Conservation (phyloP, 1,140 invertebrate genomes). For the Ostrea denselamellosa region DNA sequence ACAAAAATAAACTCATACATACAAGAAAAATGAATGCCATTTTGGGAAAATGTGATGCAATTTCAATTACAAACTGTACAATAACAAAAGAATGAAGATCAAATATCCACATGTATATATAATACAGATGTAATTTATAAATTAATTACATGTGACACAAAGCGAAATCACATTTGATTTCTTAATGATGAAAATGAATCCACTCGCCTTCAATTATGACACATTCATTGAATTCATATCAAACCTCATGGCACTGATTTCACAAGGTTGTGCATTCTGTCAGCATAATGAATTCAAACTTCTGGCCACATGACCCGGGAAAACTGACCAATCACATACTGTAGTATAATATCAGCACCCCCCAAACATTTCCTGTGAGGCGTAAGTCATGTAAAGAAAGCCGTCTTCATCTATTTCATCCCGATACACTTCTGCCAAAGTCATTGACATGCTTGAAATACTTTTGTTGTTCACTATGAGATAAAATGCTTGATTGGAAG, state of each 20-base stretch:
- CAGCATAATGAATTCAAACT: background rate
- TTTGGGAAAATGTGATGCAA: background rate
- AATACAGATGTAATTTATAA: background rate
- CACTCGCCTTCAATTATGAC: background rate
- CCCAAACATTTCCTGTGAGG: constrained; percentile 92
- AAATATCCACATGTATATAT: background rate
- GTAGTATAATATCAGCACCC: background rate
- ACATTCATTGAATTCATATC: background rate
- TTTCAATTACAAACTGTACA: background rate
- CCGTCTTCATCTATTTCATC: constrained; percentile 88
- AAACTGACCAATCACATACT: constrained; percentile 1
- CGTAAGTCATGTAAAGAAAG: constrained; percentile 92
- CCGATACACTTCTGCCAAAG: constrained; percentile 88
- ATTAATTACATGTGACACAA: background rate
- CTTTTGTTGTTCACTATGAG: constrained; percentile 90
- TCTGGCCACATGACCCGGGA: background rate
- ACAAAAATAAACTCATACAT: background rate
- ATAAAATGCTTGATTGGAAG: constrained; percentile 86
- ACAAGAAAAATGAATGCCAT: background rate
- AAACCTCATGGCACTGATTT: background rate
- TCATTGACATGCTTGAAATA: constrained; percentile 88
- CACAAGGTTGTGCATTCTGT: background rate
- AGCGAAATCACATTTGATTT: background rate
- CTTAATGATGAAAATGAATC: background rate
- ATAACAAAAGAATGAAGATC: background rate